Evolutionary conservation across 1,140 invertebrate species (phyloP).

Genomic region (Periplaneta americana): DNA sequence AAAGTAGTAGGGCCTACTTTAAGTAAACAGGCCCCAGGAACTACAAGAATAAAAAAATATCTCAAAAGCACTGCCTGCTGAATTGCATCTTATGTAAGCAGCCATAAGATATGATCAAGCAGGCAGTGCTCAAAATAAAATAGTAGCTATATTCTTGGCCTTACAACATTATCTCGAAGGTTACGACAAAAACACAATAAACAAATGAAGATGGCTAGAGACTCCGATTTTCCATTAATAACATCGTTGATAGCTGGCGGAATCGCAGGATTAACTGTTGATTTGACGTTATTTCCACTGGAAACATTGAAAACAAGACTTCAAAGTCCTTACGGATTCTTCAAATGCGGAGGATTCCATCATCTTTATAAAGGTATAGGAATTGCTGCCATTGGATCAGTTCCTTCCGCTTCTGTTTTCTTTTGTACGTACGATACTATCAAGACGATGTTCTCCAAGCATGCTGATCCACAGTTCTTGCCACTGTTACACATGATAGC

Average conservation of each 20-base stretch:
- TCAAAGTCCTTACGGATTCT: constrained; percentile 84
- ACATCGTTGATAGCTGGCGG: constrained; percentile 53
- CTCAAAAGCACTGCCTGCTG: too few species aligned
- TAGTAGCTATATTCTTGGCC: too few species aligned
- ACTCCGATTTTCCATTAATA: neutral
- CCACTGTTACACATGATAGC: constrained; percentile 75
- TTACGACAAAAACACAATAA: too few species aligned
- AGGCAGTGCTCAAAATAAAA: too few species aligned
- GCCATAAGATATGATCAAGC: too few species aligned
- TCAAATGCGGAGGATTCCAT: constrained; percentile 79
- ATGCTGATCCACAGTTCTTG: constrained; percentile 45
- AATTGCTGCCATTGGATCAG: constrained; percentile 80
- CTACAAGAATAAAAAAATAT: too few species aligned
- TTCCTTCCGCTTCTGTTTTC: constrained; percentile 86
- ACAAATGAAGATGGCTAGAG: neutral
- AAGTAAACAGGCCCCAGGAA: too few species aligned
- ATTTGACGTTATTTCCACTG: constrained; percentile 80
- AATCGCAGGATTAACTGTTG: constrained; percentile 66
- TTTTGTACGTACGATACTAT: constrained; percentile 87
- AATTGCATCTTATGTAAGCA: too few species aligned
- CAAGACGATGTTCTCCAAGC: constrained; percentile 53
- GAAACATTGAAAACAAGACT: constrained; percentile 94
- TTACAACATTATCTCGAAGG: too few species aligned
- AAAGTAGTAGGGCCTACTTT: too few species aligned
- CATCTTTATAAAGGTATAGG: constrained; percentile 84